Evolutionary conservation across 1,140 invertebrate genomes (phyloP).

Genomic region (Brevipalpus yothersi): DNA sequence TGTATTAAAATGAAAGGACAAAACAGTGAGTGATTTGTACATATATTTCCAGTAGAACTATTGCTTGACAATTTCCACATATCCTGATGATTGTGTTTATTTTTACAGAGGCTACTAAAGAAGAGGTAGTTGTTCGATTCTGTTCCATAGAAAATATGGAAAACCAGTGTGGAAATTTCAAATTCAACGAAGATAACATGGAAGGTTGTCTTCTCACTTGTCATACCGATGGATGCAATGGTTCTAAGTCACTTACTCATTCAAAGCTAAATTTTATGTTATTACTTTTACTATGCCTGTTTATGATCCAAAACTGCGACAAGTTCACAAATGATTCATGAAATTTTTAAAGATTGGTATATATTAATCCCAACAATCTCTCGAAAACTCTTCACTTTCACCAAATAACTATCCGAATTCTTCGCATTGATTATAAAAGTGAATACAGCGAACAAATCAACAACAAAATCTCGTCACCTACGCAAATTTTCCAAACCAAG

Average conservation of each 20-base stretch:
- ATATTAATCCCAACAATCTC: too few species aligned
- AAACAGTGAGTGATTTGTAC: constrained; percentile 18
- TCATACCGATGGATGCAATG: constrained; percentile 26
- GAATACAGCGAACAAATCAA: too few species aligned
- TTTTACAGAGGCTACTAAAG: constrained; percentile 15
- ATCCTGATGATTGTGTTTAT: not conserved
- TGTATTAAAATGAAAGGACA: constrained; percentile 31
- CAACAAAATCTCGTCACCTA: too few species aligned
- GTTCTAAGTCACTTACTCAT: not conserved
- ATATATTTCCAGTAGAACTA: not conserved
- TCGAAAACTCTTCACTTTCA: too few species aligned
- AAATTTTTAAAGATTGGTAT: too few species aligned
- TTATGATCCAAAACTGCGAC: too few species aligned
- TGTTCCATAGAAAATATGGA: constrained; percentile 32
- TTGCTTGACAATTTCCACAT: not conserved
- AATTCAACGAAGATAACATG: constrained; percentile 22
- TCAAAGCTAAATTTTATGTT: too few species aligned
- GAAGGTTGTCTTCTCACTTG: constrained; percentile 31
- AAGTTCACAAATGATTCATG: too few species aligned
- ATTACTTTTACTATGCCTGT: too few species aligned
- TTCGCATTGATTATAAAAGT: too few species aligned
- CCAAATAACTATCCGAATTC: too few species aligned
- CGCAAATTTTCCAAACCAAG: too few species aligned
- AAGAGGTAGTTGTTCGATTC: constrained; percentile 24
- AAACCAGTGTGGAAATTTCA: constrained; percentile 27